phyloP scores from a whole-genome alignment of 2,888 invertebrate species.

The Acholoe squamosa region DNA sequence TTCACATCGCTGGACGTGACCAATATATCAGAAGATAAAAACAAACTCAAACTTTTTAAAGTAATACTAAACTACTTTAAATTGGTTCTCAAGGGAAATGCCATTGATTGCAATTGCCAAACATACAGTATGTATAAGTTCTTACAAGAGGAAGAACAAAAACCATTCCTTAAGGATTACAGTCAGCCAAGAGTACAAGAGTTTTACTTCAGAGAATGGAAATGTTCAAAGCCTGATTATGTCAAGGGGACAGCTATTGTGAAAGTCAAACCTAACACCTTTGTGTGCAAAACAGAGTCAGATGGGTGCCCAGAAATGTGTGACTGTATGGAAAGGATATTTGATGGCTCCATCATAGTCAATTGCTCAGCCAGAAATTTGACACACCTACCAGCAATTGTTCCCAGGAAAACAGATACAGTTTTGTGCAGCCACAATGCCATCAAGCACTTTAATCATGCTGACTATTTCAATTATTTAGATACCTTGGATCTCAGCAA shows the following conservation, averaged over 20 bases:
- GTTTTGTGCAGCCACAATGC: slow-evolving; percentile 9
- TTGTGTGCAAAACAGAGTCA: not conserved
- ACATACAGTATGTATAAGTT: not conserved
- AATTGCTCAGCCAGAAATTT: not conserved
- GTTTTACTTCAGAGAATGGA: not conserved
- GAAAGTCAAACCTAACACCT: not conserved
- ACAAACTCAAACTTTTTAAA: not conserved
- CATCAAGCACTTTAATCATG: not conserved
- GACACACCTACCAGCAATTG: not conserved
- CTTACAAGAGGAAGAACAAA: not conserved
- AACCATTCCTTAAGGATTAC: not conserved
- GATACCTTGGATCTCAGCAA: not conserved
- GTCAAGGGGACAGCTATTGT: not conserved
- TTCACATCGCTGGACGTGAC: not conserved
- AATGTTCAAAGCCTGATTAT: not conserved
- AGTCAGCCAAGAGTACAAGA: not conserved
- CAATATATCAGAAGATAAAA: not conserved
- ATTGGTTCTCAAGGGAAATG: not conserved
- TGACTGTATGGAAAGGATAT: not conserved
- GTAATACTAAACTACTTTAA: not conserved
- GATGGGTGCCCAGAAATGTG: not conserved
- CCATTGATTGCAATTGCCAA: not conserved
- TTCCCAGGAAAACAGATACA: not conserved
- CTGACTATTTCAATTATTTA: not conserved
- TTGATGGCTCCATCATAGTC: not conserved